Base-by-base conservation (phyloP, 2,113 vertebrate genomes). In the Thinocorus orbignyianus region DNA sequence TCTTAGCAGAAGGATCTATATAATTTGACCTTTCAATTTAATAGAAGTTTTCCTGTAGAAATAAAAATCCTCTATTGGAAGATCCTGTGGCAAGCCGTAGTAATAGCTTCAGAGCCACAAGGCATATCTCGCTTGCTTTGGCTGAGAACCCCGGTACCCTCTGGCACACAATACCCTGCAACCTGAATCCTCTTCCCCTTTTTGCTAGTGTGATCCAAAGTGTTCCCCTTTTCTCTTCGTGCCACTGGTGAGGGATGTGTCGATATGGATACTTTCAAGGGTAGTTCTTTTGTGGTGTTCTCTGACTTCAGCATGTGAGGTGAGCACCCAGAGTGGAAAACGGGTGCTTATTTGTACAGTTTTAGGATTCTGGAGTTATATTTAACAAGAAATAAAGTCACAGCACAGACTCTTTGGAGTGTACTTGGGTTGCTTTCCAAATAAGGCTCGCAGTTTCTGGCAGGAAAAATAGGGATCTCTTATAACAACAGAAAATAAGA, bases 301-400 rank as follows among this genome's bases (percentile, higher is more conserved):
- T 33, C 41, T 54, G 58, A 58, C 39, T 93, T 70, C 28, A 24
- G 46, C 7, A 10, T 83, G 58, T 80, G 58, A 62, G n/a, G 61
- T 94, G 80, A 92, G 62, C 66, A 88, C 66, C 87, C n/a, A 28
- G 78, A 69, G 62, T 72, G 80, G 81, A 51, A 93, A 85, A 72
- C 72, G 18, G 58, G 51, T 66, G 68, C 68, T 94, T 66, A 58
- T 81, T 93, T 86, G 39, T 92, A 62, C 51, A 28, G 61, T 64
- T 95, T 64, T 74, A 83, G 92, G 90, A 86, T 84, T 78, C 51
- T 86, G 82, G 80, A 74, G 81, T 89, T 92, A 69, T 11, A 70
- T 93, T 92, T 92, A 93, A 90, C 76, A 90, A 88, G 88, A 94
- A 92, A 81, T 89, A 89, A 84, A 95, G 57, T 92, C 85, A 71